These are phyloP conservation scores for Plutella xylostella DNA, from an alignment of 2,888 invertebrate genomes.

Conservation along the genomic window DNA sequence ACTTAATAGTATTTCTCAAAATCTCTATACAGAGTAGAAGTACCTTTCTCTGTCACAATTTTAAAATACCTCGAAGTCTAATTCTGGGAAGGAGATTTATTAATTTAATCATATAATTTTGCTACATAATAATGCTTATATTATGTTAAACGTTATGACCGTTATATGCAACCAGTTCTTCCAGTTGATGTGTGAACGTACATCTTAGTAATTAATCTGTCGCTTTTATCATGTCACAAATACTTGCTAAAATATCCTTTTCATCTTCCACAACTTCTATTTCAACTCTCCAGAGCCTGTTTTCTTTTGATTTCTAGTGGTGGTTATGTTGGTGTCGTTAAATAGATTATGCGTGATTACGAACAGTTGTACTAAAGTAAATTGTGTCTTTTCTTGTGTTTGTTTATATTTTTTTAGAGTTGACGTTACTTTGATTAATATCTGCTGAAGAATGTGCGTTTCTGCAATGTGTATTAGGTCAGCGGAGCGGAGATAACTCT, in stretches of 20 bases:
- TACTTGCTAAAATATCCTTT: not conserved
- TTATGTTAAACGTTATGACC: slow-evolving; percentile 36
- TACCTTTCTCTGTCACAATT: too few relatives aligned
- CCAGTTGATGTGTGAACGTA: slow-evolving; percentile 29
- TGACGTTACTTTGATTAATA: too few relatives aligned
- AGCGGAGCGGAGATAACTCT: too few relatives aligned
- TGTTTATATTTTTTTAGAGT: not conserved
- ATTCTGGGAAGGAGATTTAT: slow-evolving; percentile 1
- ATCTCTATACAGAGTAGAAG: too few relatives aligned
- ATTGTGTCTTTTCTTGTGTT: not conserved
- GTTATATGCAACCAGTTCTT: slow-evolving; percentile 36
- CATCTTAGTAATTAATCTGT: slow-evolving; percentile 59
- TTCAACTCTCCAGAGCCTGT: not conserved
- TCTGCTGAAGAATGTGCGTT: too few relatives aligned
- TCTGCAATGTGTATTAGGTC: too few relatives aligned
- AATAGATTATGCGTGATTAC: slow-evolving; percentile 2
- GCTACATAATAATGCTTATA: slow-evolving; percentile 23
- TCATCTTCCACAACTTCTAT: not conserved
- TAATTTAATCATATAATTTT: slow-evolving; percentile 2
- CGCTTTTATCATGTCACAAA: slow-evolving; percentile 1
- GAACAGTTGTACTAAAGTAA: not conserved
- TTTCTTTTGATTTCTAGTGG: not conserved
- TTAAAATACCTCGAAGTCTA: too few relatives aligned
- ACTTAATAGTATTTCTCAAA: too few relatives aligned
- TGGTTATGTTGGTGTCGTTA: not conserved